A percentile compares a stretch with the other conserved stretches of the same genome.
Conservation (phyloP, 1,140 invertebrate species). For the Drosophila malerkotliana region DNA sequence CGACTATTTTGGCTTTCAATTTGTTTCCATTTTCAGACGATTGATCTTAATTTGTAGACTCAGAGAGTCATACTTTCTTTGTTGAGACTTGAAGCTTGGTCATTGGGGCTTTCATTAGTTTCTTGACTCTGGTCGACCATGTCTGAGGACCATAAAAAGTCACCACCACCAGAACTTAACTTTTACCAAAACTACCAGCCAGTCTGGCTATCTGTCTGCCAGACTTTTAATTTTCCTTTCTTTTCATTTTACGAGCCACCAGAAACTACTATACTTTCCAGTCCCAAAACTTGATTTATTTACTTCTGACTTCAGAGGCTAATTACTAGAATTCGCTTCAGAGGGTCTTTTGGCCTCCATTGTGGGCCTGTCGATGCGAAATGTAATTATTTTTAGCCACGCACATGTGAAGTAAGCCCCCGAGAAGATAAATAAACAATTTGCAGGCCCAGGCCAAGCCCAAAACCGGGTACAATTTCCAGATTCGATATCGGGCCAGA, state of each 20-base stretch:
- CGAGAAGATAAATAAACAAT: slow-evolving; percentile 38
- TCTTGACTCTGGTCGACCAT: slow-evolving; percentile 23
- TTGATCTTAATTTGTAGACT: slow-evolving; percentile 26
- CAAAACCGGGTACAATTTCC: slow-evolving; percentile 46
- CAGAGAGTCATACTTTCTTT: slow-evolving; percentile 29
- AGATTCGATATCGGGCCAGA: slow-evolving; percentile 16
- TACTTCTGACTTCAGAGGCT: slow-evolving; percentile 15
- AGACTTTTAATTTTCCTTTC: slow-evolving; percentile 47
- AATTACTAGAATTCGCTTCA: slow-evolving; percentile 55
- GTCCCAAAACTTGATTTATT: slow-evolving; percentile 51
- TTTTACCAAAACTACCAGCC: slow-evolving; percentile 21
- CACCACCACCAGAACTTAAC: slow-evolving; percentile 20
- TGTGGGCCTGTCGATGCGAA: slow-evolving; percentile 26
- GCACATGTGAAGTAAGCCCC: slow-evolving; percentile 43
- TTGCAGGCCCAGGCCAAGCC: slow-evolving; percentile 31
- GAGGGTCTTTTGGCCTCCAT: slow-evolving; percentile 11
- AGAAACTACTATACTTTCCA: slow-evolving; percentile 21
- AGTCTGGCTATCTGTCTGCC: slow-evolving; percentile 8
- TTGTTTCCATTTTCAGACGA: slow-evolving; percentile 13
- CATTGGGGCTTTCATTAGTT: slow-evolving; percentile 36
- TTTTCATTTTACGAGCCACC: slow-evolving; percentile 41
- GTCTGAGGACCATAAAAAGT: slow-evolving; percentile 47
- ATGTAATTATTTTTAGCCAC: slow-evolving; percentile 50
- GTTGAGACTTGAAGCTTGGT: not conserved
- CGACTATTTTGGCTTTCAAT: slow-evolving; percentile 34